Conservation (phyloP, 2,797 vertebrate genomes). For the Acridotheres tristis region DNA sequence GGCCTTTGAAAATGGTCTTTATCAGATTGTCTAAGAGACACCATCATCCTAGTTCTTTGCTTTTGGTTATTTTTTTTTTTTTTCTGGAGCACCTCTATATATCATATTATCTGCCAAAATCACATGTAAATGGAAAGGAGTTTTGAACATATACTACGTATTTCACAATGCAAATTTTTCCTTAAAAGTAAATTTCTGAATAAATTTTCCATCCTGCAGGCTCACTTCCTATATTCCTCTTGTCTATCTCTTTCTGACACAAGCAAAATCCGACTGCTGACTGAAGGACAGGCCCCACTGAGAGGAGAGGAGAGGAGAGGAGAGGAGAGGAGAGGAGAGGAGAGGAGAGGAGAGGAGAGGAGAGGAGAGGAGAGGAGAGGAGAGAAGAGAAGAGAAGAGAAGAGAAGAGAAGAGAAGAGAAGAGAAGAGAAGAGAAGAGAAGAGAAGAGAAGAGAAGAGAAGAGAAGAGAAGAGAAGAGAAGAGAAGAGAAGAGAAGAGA, state of each 20-base stretch:
- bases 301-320: neutral
- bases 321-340: too few relatives aligned
- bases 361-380: neutral
- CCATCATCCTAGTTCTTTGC: neutral
- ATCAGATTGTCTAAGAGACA: neutral
- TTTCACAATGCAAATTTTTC: neutral
- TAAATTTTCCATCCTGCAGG: neutral
- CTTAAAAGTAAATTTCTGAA: neutral
- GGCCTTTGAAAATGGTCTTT: neutral
- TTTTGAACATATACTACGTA: neutral
- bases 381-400: too few relatives aligned
- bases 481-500: too few relatives aligned
- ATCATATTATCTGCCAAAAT: neutral
- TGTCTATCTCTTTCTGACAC: neutral
- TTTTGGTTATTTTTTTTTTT: neutral
- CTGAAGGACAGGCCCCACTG: neutral
- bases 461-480: neutral
- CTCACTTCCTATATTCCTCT: neutral
- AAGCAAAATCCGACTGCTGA: neutral
- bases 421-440: too few relatives aligned
- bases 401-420: too few relatives aligned
- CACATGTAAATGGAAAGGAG: rapidly evolving
- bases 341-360: too few relatives aligned
- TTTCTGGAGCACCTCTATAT: neutral
- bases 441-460: too few relatives aligned